phyloP scores from a whole-genome alignment of 2,113 vertebrate genomes.

The Centropus unirufus region DNA sequence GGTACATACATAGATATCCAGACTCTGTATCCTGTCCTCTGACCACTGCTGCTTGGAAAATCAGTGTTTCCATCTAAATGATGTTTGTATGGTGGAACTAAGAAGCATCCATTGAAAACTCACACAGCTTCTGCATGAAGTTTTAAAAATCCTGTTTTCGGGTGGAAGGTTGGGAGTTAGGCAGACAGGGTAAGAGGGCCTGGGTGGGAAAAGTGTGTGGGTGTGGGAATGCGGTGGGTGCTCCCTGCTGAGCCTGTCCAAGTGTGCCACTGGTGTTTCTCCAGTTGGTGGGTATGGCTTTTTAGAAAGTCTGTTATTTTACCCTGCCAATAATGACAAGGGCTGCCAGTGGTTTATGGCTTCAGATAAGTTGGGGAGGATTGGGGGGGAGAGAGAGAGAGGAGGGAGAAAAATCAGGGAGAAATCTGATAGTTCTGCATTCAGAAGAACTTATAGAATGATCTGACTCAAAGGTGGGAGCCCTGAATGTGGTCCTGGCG shows the following conservation, averaged over 20 bases:
- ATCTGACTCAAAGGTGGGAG: background rate
- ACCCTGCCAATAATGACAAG: too few relatives aligned
- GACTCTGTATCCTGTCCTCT: accelerated
- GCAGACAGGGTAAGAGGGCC: accelerated
- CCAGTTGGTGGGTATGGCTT: too few relatives aligned
- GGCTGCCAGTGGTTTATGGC: too few relatives aligned
- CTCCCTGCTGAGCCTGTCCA: background rate
- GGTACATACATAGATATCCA: background rate
- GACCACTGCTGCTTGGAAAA: accelerated
- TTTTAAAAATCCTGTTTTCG: background rate
- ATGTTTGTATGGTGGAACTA: background rate
- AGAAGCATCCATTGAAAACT: background rate
- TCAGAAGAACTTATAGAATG: background rate
- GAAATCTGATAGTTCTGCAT: too few relatives aligned
- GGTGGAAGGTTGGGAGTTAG: background rate
- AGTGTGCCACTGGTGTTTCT: too few relatives aligned
- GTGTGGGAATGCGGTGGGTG: accelerated
- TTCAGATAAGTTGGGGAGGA: too few relatives aligned
- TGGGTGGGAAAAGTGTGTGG: background rate
- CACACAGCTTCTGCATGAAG: background rate
- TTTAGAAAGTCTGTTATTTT: too few relatives aligned
- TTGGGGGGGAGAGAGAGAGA: too few relatives aligned
- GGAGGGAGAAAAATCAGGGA: too few relatives aligned
- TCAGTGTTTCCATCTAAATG: too few relatives aligned
- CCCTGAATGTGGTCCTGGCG: too few relatives aligned